These are phyloP conservation scores for Sebastes reedi DNA, from an alignment of 2,797 vertebrate species.

Conservation along the genomic window DNA sequence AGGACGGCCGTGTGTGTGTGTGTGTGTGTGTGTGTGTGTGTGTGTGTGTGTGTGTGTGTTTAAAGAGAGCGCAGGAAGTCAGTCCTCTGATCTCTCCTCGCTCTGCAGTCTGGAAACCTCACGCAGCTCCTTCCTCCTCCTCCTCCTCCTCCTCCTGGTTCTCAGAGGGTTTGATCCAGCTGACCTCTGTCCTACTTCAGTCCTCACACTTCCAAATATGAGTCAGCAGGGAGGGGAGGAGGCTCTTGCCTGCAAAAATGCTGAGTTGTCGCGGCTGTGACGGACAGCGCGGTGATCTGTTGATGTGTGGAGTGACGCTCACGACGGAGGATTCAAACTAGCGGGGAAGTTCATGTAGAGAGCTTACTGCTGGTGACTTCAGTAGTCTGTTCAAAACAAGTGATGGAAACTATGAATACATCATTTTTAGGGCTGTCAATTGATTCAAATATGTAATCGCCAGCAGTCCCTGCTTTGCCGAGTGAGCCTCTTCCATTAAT, in stretches of 20 bases:
- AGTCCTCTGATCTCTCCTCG: slow-evolving; percentile 34
- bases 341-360: neutral
- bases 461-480: too few species aligned
- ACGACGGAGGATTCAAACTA: too few species aligned
- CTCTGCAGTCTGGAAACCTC: slow-evolving; percentile 53
- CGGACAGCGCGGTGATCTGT: neutral
- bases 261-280: slow-evolving; percentile 18
- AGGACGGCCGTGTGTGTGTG: too few species aligned
- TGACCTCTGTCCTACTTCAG: slow-evolving; percentile 63
- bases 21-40: neutral
- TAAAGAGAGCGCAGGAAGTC: slow-evolving; percentile 41
- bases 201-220: neutral
- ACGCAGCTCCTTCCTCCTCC: neutral
- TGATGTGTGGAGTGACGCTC: neutral
- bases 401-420: too few species aligned
- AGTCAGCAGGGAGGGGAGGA: slow-evolving; percentile 1
- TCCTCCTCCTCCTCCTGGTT: neutral
- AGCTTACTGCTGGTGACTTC: neutral
- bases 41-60: neutral
- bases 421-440: too few species aligned
- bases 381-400: too few species aligned
- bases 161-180: slow-evolving; percentile 1
- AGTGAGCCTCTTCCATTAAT: too few species aligned
- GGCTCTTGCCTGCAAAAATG: neutral
- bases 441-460: too few species aligned